Percentiles rank a stretch among this genome's conserved stretches.
Conservation (phyloP, 2,888 invertebrate species). For the Nephrotoma flavescens region DNA sequence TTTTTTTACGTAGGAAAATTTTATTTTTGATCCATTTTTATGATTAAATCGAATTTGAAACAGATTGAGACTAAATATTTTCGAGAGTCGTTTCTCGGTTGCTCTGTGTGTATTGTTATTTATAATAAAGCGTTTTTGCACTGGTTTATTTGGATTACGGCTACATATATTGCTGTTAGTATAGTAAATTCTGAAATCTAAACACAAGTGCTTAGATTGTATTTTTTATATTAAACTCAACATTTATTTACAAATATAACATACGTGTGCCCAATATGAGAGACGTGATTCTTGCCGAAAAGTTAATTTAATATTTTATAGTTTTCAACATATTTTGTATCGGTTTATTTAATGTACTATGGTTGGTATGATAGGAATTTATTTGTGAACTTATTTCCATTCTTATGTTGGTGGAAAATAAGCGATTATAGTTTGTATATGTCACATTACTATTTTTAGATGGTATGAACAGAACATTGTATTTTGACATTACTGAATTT, state of each 20-base stretch:
- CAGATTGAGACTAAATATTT: neutral
- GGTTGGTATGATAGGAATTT: neutral
- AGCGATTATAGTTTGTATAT: neutral
- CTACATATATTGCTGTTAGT: neutral
- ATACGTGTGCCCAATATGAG: neutral
- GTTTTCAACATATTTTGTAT: neutral
- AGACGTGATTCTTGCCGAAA: neutral
- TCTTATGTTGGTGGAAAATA: neutral
- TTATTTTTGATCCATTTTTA: neutral
- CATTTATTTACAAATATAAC: neutral
- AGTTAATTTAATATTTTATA: neutral
- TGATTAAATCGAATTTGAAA: neutral
- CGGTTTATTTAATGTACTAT: neutral
- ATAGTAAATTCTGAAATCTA: neutral
- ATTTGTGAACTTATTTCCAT: neutral
- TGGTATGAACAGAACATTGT: neutral
- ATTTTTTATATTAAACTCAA: neutral
- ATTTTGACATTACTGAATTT: too few relatives aligned
- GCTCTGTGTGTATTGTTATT: neutral
- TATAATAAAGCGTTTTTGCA: neutral
- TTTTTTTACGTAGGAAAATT: neutral
- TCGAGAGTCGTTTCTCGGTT: neutral
- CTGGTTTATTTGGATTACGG: neutral
- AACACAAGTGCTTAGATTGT: neutral
- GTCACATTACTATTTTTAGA: neutral